phyloP scores from a whole-genome alignment of 2,113 vertebrate species.

The Rattus rattus region DNA sequence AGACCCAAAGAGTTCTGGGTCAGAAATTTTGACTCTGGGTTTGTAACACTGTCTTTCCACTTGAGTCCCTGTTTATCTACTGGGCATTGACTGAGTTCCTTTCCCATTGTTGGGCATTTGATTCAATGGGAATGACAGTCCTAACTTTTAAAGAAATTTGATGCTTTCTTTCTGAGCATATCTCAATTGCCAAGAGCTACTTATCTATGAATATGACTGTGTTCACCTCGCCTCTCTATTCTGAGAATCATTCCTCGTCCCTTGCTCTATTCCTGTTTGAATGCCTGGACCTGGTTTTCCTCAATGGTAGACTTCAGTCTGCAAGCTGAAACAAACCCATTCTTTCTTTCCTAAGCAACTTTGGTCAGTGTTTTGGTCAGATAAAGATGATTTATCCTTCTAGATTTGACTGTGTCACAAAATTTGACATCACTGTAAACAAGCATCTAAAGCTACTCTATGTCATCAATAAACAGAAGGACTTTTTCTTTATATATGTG shows the following conservation, averaged over 20 bases:
- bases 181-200: background rate
- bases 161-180: background rate
- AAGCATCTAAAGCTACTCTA: background rate
- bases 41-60: too few relatives aligned
- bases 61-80: too few relatives aligned
- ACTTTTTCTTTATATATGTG: too few relatives aligned
- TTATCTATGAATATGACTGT: background rate
- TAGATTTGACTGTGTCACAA: background rate
- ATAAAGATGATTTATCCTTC: background rate
- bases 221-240: background rate
- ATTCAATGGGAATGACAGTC: too few relatives aligned
- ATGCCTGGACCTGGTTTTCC: background rate
- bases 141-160: background rate
- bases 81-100: too few relatives aligned
- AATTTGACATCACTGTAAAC: background rate
- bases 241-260: background rate
- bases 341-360: background rate
- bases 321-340: background rate
- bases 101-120: too few relatives aligned
- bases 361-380: background rate
- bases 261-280: background rate
- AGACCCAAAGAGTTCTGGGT: too few relatives aligned
- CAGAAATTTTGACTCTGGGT: too few relatives aligned
- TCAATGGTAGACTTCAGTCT: background rate
- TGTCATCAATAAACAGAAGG: background rate